Evolutionary conservation across 2,888 invertebrate genomes (phyloP).

Genomic region (Cenopis cana): DNA sequence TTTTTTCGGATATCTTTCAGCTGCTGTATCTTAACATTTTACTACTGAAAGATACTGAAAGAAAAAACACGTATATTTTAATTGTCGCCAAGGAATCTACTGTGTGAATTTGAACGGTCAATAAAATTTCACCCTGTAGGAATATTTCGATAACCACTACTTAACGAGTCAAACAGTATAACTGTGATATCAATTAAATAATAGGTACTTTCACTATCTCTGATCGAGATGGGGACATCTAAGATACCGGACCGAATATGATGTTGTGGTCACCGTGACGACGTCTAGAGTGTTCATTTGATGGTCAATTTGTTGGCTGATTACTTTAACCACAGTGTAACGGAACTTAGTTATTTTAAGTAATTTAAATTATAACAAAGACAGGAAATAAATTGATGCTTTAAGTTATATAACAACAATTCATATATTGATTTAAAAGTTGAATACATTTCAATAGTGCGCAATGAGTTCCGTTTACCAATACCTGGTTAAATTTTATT

Average conservation of each 20-base stretch:
- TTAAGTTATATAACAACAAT: slow-evolving; percentile 9
- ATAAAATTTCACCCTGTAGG: no score
- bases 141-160: background rate
- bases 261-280: slow-evolving; percentile 22
- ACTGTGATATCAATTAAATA: slow-evolving; percentile 24
- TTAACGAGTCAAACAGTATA: slow-evolving; percentile 13
- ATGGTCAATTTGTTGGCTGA: slow-evolving; percentile 22
- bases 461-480: no score
- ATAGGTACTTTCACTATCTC: slow-evolving; percentile 33
- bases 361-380: slow-evolving; percentile 24
- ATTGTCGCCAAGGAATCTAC: no score
- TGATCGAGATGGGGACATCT: slow-evolving; percentile 24
- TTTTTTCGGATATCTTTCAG: no score
- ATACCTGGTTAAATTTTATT: no score
- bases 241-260: slow-evolving; percentile 21
- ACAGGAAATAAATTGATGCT: background rate
- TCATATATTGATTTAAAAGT: no score
- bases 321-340: slow-evolving; percentile 26
- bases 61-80: no score
- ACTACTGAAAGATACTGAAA: no score
- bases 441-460: no score
- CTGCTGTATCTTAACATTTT: no score
- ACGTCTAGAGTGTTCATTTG: slow-evolving; percentile 9
- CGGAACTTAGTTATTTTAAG: slow-evolving; percentile 29
- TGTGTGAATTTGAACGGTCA: no score